These are phyloP conservation scores for Belonocnema kinseyi DNA, from an alignment of 1,140 invertebrate species.

Conservation along the genomic window DNA sequence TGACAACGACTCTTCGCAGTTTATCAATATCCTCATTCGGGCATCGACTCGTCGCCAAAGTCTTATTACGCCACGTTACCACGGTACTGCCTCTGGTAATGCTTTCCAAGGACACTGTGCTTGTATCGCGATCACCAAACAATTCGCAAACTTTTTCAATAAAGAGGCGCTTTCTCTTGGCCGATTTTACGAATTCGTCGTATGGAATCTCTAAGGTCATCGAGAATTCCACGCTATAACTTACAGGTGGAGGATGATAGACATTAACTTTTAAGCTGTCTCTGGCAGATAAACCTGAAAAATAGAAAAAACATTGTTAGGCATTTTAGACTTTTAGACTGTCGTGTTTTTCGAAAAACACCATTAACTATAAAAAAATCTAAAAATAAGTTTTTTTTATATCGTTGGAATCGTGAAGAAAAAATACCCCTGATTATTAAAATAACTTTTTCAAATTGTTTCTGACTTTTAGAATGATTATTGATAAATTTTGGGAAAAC, in stretches of 20 bases:
- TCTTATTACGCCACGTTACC: slow-evolving; percentile 88
- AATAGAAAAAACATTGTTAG: neutral
- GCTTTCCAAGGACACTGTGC: slow-evolving; percentile 81
- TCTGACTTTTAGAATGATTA: no score
- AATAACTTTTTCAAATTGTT: no score
- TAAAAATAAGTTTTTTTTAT: no score
- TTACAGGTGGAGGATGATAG: slow-evolving; percentile 74
- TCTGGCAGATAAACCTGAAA: slow-evolving; percentile 77
- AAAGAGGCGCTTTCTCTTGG: slow-evolving; percentile 84
- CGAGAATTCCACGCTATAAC: slow-evolving; percentile 83
- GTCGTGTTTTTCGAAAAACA: no score
- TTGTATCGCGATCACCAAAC: slow-evolving; percentile 85
- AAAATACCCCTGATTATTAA: no score
- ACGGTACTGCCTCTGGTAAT: slow-evolving; percentile 78
- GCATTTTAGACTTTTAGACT: neutral
- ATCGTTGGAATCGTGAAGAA: no score
- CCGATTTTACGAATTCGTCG: slow-evolving; percentile 82
- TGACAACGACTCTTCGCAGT: slow-evolving; percentile 82
- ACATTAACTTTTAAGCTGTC: slow-evolving; percentile 89
- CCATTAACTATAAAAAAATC: no score
- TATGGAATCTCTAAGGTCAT: slow-evolving; percentile 87
- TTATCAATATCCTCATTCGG: slow-evolving; percentile 84
- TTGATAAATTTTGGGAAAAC: no score
- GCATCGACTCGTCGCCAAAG: slow-evolving; percentile 82
- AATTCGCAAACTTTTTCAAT: slow-evolving; percentile 84